phyloP scores from a whole-genome alignment of 2,113 vertebrate genomes.

The Alosa alosa region DNA sequence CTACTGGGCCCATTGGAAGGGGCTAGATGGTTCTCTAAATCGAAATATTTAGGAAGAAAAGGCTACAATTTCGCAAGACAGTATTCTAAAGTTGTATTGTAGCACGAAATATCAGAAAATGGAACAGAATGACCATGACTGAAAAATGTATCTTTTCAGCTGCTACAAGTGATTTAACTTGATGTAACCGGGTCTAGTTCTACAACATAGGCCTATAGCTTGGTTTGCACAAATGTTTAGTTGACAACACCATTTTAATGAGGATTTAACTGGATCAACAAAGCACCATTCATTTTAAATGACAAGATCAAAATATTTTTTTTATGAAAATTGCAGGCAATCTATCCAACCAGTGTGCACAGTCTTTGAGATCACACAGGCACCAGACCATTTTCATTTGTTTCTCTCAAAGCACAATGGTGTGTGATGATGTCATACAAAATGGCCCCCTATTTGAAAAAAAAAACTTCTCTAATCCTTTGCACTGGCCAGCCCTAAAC shows the following conservation, averaged over 20 bases:
- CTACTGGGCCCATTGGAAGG: too few species aligned
- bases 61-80: too few species aligned
- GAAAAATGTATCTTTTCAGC: not conserved
- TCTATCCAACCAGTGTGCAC: not conserved
- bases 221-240: too few species aligned
- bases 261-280: too few species aligned
- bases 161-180: not conserved
- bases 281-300: not conserved
- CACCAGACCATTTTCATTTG: not conserved
- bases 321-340: not conserved
- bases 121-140: not conserved
- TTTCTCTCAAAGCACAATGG: not conserved
- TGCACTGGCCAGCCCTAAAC: slow-evolving; percentile 25
- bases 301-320: not conserved
- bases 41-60: not conserved
- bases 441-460: slow-evolving; percentile 23
- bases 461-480: slow-evolving; percentile 42
- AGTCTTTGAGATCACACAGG: not conserved
- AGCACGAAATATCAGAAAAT: not conserved
- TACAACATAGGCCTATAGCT: too few species aligned
- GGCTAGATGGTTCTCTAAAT: not conserved
- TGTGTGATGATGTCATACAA: slow-evolving; percentile 44
- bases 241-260: too few species aligned
- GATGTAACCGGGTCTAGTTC: not conserved
- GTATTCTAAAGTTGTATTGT: too few species aligned